Evolutionary conservation across 2,797 vertebrate genomes (phyloP), one percentile per base, ranked within the genome.

Genomic region (Falco columbarius): DNA sequence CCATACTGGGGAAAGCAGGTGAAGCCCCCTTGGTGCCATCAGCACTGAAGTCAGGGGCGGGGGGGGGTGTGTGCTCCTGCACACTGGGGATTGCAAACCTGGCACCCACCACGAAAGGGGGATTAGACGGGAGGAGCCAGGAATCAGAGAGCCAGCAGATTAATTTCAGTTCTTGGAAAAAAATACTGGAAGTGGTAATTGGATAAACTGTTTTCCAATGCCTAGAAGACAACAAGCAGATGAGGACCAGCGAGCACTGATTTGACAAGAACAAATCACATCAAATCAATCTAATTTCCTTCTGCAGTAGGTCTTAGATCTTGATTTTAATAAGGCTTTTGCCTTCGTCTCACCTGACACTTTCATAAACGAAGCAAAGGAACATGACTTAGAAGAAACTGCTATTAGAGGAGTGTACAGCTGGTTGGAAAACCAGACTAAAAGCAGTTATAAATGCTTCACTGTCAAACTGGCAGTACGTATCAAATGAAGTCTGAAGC

Each of bases 401-500:
- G 89, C 74, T 95, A 86, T 93, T 89, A 93, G 61, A 74, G 49
- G 65, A 94, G 61, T 6, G 21, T 93, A 93, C 93, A 91, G 91
- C 91, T 95, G 94, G 79, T 86, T 88, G 81, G 87, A 86, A 97
- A 97, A 83, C 65, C 89, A 97, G 89, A 81, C 93, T 93, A 95
- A 96, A 81, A 94, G 94, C 87, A 90, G 87, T 88, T 95, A 93
- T 90, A 94, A 96, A 94, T 96, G 95, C 93, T 94, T 93, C 81
- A 36, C 95, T 93, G 93, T 96, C 91, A 92, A 94, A 91, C 81
- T 92, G 87, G 96, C 79, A 85, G 89, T 88, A 95, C 2, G 1
- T 93, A 95, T 95, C 96, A 93, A 97, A 96, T 91, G 89, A 94
- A 96, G 93, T 96, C 94, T 97, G 89, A 94, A 96, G 85, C 95